Conservation (phyloP, 2,113 vertebrate genomes). For the Fukomys damarensis region DNA sequence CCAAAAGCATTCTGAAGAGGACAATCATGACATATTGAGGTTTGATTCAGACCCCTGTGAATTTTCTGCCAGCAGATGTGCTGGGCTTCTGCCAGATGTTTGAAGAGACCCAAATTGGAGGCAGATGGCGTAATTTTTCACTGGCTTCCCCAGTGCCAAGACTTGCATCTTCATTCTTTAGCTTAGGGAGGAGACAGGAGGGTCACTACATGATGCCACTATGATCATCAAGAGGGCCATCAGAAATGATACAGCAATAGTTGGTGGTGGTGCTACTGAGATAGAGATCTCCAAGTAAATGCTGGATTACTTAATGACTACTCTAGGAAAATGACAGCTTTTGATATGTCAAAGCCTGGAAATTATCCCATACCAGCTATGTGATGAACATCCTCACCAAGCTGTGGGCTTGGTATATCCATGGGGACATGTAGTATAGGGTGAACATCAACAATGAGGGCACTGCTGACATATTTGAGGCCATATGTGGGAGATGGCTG, state of each 20-base stretch:
- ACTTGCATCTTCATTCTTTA: constrained; percentile 96
- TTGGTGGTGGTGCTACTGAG: constrained; percentile 93
- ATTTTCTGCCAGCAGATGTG: constrained; percentile 88
- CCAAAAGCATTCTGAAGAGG: constrained; percentile 93
- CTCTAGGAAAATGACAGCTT: constrained; percentile 94
- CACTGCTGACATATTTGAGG: constrained; percentile 92
- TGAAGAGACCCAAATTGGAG: constrained; percentile 94
- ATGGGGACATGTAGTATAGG: constrained; percentile 93
- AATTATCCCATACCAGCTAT: constrained; percentile 93
- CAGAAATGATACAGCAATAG: constrained; percentile 93
- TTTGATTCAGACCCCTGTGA: constrained; percentile 95
- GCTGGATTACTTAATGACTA: constrained; percentile 93
- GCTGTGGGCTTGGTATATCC: constrained; percentile 93
- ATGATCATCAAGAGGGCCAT: constrained; percentile 96
- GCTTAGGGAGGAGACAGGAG: constrained; percentile 96
- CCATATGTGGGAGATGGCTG: constrained; percentile 93
- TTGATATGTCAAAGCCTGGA: constrained; percentile 94
- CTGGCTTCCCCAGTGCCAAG: constrained; percentile 93
- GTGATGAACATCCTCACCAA: constrained; percentile 97
- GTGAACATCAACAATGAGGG: constrained; percentile 95
- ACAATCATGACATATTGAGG: constrained; percentile 97
- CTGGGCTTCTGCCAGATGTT: constrained; percentile 92
- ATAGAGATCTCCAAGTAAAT: constrained; percentile 95
- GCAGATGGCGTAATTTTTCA: constrained; percentile 97
- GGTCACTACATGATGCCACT: constrained; percentile 94